Base-by-base conservation (phyloP, 1,140 invertebrate genomes). In the Trichonephila clavata region DNA sequence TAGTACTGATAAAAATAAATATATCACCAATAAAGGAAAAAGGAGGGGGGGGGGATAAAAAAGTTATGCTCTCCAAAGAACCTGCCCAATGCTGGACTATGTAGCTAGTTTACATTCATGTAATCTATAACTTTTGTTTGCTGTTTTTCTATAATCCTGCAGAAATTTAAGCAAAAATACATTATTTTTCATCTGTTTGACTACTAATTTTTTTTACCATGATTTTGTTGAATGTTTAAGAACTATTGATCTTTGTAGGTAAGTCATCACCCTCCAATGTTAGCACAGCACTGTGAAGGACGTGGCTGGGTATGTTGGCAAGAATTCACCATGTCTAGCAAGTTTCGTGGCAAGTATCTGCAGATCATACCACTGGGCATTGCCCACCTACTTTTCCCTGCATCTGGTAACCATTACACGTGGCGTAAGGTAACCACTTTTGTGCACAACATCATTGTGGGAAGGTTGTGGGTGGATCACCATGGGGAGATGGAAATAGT, bases 391-490 rank as follows among this genome's bases (percentile, higher is more conserved):
- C 97, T 97, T 94, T 99, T 99, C 95, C 96, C 96, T 32, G 96
- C 95, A 83, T 97, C 95, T 50, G 96, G 96, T 20, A 97, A 99
- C 96, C 98, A 99, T 95, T 99, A 99, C 96, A 98, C 98, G 13
- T 99, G 99, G 99, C 97, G 98, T 93, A 99, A 99, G 95, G 98
- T 99, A 39, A 99, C 98, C 16, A 99, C 99, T 18, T 99, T 99
- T 24, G 98, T 99, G 32, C 99, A 99, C 96, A 99, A 99, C 96
- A 99, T 99, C 94, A 99, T 99, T 94, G 99, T 99, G 63, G 99
- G 99, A 88, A 99, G 99, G 96, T 97, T 99, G 93, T 99, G 99
- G 99, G 98, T 99, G 21, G 99, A 99, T 96, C 98, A 99, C 96
- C 98, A 99, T 95, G 99, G 99, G 60, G 99, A 99, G 95, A 99